phyloP scores from a whole-genome alignment of 2,888 invertebrate species.

The Carpatolechia fugitivella region DNA sequence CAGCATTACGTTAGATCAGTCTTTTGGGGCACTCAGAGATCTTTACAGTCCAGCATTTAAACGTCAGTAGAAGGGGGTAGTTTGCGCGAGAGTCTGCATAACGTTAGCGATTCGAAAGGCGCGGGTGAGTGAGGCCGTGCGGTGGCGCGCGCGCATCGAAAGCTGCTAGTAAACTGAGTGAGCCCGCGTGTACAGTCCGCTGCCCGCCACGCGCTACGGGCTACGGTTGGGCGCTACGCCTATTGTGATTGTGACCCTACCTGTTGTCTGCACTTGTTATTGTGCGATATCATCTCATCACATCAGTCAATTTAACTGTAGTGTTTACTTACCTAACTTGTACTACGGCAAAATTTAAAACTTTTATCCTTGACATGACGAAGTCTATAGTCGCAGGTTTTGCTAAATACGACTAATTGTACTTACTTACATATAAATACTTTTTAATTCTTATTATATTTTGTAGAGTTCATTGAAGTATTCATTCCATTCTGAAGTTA shows the following conservation, averaged over 20 bases:
- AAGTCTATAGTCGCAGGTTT: not conserved
- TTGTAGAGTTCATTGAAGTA: no score
- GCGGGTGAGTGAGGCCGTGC: conserved; percentile 31
- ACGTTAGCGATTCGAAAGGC: conserved; percentile 38
- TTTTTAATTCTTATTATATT: no score
- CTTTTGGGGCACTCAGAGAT: conserved; percentile 15
- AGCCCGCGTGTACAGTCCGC: conserved; percentile 20
- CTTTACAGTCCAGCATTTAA: not conserved
- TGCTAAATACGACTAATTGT: no score
- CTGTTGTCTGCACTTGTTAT: conserved; percentile 43
- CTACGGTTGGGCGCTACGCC: conserved; percentile 66
- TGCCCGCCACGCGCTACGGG: conserved; percentile 43
- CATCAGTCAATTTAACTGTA: conserved; percentile 8
- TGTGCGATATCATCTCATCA: conserved; percentile 12
- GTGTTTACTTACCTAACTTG: conserved; percentile 5
- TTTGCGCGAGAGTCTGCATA: conserved; percentile 43
- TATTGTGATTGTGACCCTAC: conserved; percentile 50
- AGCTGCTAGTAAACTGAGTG: conserved; percentile 60
- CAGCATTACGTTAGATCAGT: conserved; percentile 30
- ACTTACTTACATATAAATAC: no score
- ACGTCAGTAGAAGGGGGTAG: conserved; percentile 17
- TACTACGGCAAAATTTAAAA: not conserved
- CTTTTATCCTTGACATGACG: not conserved
- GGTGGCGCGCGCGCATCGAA: conserved; percentile 68
- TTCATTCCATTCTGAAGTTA: no score